These are phyloP conservation scores for Miltochrista miniata DNA, from an alignment of 2,888 invertebrate species.

Conservation along the genomic window DNA sequence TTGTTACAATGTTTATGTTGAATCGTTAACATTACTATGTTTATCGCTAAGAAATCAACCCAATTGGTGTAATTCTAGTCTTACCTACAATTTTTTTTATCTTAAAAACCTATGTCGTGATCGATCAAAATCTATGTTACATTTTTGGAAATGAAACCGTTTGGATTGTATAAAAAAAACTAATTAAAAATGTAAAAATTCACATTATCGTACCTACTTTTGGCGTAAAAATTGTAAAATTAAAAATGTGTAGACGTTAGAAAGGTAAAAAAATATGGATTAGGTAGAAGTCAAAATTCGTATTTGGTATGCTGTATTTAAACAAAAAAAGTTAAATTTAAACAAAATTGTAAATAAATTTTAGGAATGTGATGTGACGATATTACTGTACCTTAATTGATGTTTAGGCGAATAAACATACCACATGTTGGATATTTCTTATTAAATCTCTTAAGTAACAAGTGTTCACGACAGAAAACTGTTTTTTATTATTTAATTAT, in stretches of 20 bases:
- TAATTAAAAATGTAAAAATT: conserved; percentile 50
- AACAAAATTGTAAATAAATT: conserved; percentile 67
- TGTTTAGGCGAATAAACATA: conserved; percentile 61
- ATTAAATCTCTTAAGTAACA: conserved; percentile 34
- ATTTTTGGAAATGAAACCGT: conserved; percentile 41
- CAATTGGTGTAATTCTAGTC: conserved; percentile 79
- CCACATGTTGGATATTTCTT: conserved; percentile 44
- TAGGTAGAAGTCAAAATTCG: conserved; percentile 77
- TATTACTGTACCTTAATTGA: conserved; percentile 68
- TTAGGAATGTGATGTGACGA: conserved; percentile 77
- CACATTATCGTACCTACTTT: conserved; percentile 68
- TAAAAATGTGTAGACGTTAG: conserved; percentile 65
- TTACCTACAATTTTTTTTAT: conserved; percentile 56
- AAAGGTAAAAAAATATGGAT: conserved; percentile 56
- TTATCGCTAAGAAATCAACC: conserved; percentile 34
- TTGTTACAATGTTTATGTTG: conserved; percentile 54
- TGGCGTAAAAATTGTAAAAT: conserved; percentile 75
- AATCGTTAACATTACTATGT: conserved; percentile 30
- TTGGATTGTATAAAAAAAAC: conserved; percentile 47
- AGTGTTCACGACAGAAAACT: conserved; percentile 56
- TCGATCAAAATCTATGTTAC: conserved; percentile 30
- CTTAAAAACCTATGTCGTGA: conserved; percentile 37
- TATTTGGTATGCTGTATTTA: conserved; percentile 75
- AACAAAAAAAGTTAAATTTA: conserved; percentile 47
- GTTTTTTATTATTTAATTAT: conserved; percentile 38